A percentile compares a stretch with the other conserved stretches of the same genome.
Conservation (phyloP, 2,113 vertebrate species). For the Nerophis lumbriciformis region DNA sequence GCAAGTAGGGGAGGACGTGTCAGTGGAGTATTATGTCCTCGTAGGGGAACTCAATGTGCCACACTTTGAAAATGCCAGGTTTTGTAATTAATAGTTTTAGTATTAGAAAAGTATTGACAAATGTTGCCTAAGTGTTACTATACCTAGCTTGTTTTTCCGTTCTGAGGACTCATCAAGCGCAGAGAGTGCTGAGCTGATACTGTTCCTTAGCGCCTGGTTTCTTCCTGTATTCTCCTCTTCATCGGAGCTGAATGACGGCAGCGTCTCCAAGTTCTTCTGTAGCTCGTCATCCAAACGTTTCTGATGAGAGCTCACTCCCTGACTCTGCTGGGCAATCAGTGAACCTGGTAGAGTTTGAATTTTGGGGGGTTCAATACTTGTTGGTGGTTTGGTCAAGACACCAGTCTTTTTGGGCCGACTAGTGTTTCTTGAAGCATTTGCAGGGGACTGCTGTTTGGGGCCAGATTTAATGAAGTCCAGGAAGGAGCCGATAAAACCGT, state of each 20-base stretch:
- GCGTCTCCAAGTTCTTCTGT: conserved; percentile 85
- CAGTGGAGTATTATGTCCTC: too few relatives aligned
- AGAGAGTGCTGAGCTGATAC: conserved; percentile 81
- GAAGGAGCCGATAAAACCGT: conserved; percentile 95
- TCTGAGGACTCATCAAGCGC: conserved; percentile 83
- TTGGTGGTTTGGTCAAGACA: conserved; percentile 69
- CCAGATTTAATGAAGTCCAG: conserved; percentile 97
- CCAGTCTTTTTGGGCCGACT: conserved; percentile 82
- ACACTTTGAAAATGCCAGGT: too few relatives aligned
- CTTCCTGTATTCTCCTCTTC: conserved; percentile 88
- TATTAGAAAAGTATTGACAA: background rate
- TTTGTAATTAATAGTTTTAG: background rate
- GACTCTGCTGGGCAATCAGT: conserved; percentile 64
- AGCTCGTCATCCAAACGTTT: conserved; percentile 83
- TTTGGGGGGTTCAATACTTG: conserved; percentile 70
- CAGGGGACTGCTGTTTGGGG: conserved; percentile 90
- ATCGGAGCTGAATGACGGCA: conserved; percentile 93
- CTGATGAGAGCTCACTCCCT: conserved; percentile 66
- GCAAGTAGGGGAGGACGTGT: too few relatives aligned
- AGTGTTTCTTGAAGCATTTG: conserved; percentile 81
- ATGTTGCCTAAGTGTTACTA: conserved; percentile 21
- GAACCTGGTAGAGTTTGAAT: conserved; percentile 54
- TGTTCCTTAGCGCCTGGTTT: conserved; percentile 88
- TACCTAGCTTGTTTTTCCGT: conserved; percentile 82
- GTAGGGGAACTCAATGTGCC: too few relatives aligned